phyloP scores from a whole-genome alignment of 2,113 vertebrate genomes.

The Dipodomys merriami region DNA sequence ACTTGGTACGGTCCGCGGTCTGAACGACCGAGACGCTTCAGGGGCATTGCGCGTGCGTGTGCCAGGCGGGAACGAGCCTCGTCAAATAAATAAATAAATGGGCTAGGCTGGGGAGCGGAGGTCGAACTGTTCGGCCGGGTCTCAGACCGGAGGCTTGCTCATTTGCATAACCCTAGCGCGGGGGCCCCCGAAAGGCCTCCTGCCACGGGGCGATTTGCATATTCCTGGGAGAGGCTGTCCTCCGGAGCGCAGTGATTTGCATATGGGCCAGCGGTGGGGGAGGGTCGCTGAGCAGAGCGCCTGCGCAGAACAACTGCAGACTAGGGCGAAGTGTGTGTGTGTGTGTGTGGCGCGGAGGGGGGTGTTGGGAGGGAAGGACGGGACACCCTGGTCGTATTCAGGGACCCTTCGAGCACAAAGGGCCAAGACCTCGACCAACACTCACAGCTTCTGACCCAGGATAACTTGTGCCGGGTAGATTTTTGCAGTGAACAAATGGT shows the following conservation, averaged over 20 bases:
- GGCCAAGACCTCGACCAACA: not conserved
- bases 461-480: not conserved
- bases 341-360: too few relatives aligned
- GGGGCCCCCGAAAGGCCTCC: conserved; percentile 40
- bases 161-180: conserved; percentile 66
- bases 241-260: conserved; percentile 47
- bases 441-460: not conserved
- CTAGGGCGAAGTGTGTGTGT: not conserved
- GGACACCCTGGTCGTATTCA: not conserved
- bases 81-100: not conserved
- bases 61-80: not conserved
- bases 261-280: not conserved
- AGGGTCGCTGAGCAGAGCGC: not conserved
- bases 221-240: not conserved
- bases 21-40: not conserved
- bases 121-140: fast-evolving
- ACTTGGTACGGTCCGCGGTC: conserved; percentile 69
- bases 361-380: too few relatives aligned
- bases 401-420: not conserved
- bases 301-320: not conserved
- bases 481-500: not conserved
- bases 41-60: conserved; percentile 49
- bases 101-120: not conserved
- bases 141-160: not conserved
- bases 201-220: conserved; percentile 59